Conservation (phyloP, 2,888 invertebrate species). For the Drosophila siamana region DNA sequence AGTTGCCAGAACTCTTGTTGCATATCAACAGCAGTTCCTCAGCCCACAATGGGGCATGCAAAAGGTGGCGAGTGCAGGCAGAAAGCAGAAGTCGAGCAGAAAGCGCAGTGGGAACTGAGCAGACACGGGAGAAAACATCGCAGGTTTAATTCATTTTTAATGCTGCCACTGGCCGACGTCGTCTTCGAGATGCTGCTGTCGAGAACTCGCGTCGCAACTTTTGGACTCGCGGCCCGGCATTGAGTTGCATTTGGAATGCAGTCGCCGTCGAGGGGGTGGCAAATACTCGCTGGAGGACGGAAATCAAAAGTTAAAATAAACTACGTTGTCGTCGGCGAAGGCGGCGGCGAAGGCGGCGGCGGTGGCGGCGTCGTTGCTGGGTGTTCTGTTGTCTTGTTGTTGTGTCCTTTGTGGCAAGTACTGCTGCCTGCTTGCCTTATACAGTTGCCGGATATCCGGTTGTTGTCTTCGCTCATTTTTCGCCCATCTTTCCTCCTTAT, state of each 20-base stretch:
- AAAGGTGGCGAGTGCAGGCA: slow-evolving; percentile 9
- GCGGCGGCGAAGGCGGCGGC: too few relatives aligned
- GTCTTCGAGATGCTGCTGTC: slow-evolving; percentile 33
- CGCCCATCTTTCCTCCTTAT: slow-evolving; percentile 69
- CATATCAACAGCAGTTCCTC: slow-evolving; percentile 16
- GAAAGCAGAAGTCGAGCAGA: not conserved
- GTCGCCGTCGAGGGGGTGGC: slow-evolving; percentile 19
- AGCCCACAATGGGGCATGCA: slow-evolving; percentile 3
- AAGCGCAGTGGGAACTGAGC: not conserved
- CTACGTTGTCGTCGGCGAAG: slow-evolving; percentile 61
- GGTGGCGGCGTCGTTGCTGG: slow-evolving; percentile 18
- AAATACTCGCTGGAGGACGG: slow-evolving; percentile 48
- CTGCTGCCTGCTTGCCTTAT: slow-evolving; percentile 68
- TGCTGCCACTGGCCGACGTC: slow-evolving; percentile 36
- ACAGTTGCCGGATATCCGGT: slow-evolving; percentile 82
- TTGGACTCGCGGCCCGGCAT: slow-evolving; percentile 46
- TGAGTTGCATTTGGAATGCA: slow-evolving; percentile 45
- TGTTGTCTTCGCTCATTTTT: slow-evolving; percentile 82
- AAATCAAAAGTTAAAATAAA: slow-evolving; percentile 80
- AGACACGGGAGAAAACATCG: slow-evolving; percentile 13
- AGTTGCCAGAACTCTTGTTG: slow-evolving; percentile 3
- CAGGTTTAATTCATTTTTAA: slow-evolving; percentile 72
- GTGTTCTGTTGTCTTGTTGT: slow-evolving; percentile 32
- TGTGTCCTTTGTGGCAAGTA: slow-evolving; percentile 63
- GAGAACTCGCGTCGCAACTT: slow-evolving; percentile 52